Evolutionary conservation across 1,140 invertebrate genomes (phyloP).

Genomic region (Mactra quadrangularis): DNA sequence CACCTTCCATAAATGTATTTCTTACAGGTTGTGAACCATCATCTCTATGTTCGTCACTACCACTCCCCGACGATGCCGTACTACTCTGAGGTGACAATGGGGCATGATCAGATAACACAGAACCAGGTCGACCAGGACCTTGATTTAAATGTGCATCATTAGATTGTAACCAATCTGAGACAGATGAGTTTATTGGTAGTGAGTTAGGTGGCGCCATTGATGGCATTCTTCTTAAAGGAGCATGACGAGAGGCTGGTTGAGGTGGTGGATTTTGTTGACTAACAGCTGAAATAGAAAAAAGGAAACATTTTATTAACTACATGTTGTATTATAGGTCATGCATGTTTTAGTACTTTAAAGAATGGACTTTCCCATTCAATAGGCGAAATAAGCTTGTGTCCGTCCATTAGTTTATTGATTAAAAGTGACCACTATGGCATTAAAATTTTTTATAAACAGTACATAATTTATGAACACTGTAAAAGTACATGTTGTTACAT

Average conservation of each 20-base stretch:
- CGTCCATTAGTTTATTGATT: no score
- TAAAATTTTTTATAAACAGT: no score
- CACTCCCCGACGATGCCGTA: conserved; percentile 88
- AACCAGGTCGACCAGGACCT: conserved; percentile 86
- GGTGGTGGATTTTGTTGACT: not conserved
- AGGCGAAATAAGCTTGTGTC: no score
- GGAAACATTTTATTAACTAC: no score
- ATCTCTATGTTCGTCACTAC: conserved; percentile 89
- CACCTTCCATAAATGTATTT: conserved; percentile 82
- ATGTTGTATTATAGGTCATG: no score
- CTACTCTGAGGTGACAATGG: conserved; percentile 86
- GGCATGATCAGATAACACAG: conserved; percentile 88
- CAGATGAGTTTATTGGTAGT: conserved; percentile 66
- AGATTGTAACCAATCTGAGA: conserved; percentile 79
- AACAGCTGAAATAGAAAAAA: conserved; percentile 40
- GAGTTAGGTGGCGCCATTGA: conserved; percentile 72
- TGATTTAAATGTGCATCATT: conserved; percentile 68
- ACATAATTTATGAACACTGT: no score
- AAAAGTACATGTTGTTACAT: no score
- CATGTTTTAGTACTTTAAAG: no score
- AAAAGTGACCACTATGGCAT: no score
- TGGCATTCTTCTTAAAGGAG: conserved; percentile 71
- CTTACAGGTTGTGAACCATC: conserved; percentile 72
- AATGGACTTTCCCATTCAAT: no score
- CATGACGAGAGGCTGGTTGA: conserved; percentile 53